Percentiles rank a stretch among this genome's conserved stretches.
These are phyloP conservation scores for Anas platyrhynchos DNA, from an alignment of 2,113 vertebrate species.

Conservation along the genomic window DNA sequence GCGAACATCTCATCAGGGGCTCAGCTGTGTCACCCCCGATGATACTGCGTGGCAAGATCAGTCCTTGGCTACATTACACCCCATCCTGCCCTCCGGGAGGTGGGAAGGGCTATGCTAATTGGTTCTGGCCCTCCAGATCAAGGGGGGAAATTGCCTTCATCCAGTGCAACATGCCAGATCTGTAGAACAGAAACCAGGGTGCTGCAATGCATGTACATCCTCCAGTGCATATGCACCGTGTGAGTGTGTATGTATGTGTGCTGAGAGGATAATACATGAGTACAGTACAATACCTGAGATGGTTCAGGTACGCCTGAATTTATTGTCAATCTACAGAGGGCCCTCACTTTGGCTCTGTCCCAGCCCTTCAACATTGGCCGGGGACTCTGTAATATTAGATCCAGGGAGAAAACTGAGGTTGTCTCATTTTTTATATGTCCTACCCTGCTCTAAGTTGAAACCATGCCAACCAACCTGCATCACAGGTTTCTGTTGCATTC, in stretches of 20 bases:
- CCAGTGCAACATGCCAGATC: accelerated
- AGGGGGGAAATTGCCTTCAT: background rate
- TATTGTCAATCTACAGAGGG: background rate
- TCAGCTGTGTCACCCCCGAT: constrained; percentile 69
- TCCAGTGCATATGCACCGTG: background rate
- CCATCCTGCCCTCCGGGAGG: constrained; percentile 2
- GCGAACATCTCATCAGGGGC: constrained; percentile 67
- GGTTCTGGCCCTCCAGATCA: constrained; percentile 21
- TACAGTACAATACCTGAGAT: background rate
- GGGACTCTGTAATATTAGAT: background rate
- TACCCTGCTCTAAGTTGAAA: background rate
- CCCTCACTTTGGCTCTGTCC: background rate
- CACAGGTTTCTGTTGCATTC: background rate
- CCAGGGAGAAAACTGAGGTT: background rate
- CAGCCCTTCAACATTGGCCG: background rate
- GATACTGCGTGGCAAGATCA: constrained; percentile 47
- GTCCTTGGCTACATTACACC: constrained; percentile 67
- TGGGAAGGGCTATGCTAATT: constrained; percentile 51
- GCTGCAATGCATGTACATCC: accelerated
- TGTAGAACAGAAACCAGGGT: background rate
- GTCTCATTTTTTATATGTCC: background rate
- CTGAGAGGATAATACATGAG: background rate
- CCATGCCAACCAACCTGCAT: background rate
- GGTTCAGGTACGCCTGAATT: background rate
- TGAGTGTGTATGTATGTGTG: accelerated